Evolutionary conservation across 2,888 invertebrate genomes (phyloP), one percentile per base, ranked within the genome.

Genomic region (Strigamia crassipes): DNA sequence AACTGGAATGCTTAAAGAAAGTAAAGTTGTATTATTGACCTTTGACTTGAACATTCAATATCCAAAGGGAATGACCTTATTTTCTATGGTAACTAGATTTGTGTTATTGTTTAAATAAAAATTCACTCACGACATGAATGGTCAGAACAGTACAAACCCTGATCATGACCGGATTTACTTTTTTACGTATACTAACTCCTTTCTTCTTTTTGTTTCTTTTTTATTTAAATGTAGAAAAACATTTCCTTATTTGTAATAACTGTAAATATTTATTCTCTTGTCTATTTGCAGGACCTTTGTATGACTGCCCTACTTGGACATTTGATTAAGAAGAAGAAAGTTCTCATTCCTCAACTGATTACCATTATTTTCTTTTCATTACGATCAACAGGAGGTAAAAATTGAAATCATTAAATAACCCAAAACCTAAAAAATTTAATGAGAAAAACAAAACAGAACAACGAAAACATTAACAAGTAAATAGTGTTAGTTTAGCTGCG

Each of bases 101-200:
- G 1, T 27, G 27, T 27, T 27, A 3, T 27, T 27, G 27, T 27
- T 27, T 27, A 27, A 27, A 27, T 27, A 27, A 8, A 15, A 73
- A 31, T 23, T 31, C 13, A 73, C 13, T 27, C 31, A 27, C 31
- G 27, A 12, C 27, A 31, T n/a, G 73, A 73, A 27, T 73, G 27
- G 73, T 73, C 73, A 31, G 31, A 31, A 2, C 5, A 73, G 6
- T 31, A 15, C 27, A 73, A 73, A 27, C 27, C 18, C 21, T 73
- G 73, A 73, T 73, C 73, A 73, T 73, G 73, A 73, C 73, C 73
- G 73, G 15, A 27, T 73, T 73, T 73, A 66, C 13, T 27, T 73
- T 73, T 73, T 31, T 15, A 73, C 13, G 0, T 9, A 73, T 5
- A 73, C 12, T 23, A 18, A 18, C 73, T 21, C 21, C 23, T 73